Conservation (phyloP, 2,888 invertebrate genomes). For the Heliothis peltigera region DNA sequence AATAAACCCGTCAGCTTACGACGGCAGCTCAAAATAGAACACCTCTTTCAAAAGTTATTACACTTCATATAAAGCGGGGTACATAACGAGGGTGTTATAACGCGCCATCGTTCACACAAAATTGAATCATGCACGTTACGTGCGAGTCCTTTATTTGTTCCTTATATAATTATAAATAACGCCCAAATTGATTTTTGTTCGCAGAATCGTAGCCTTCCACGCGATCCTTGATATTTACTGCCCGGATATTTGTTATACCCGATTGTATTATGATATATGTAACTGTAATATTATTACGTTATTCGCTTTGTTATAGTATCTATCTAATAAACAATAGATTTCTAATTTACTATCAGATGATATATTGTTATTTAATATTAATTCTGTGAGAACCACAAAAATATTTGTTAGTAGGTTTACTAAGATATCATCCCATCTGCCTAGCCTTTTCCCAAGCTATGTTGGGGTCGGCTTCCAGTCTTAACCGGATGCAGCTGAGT, state of each 20-base stretch:
- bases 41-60: constrained; percentile 34
- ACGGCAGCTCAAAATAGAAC: constrained; percentile 33
- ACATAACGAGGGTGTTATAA: constrained; percentile 29
- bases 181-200: constrained; percentile 45
- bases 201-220: constrained; percentile 27
- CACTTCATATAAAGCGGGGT: constrained; percentile 21
- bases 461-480: no score
- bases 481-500: no score
- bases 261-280: constrained; percentile 17
- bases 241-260: constrained; percentile 33
- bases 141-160: constrained; percentile 42
- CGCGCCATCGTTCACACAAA: constrained; percentile 37
- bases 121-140: constrained; percentile 54
- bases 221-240: constrained; percentile 39
- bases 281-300: background rate
- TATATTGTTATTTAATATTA: constrained; percentile 1
- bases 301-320: background rate
- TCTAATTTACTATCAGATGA: background rate
- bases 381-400: background rate
- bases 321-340: background rate
- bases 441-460: no score
- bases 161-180: constrained; percentile 43
- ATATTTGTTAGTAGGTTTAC: no score
- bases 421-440: no score
- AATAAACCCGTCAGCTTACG: constrained; percentile 37